A percentile compares a stretch with the other conserved stretches of the same genome.
phyloP scores from a whole-genome alignment of 1,140 invertebrate species.

The Mactra quadrangularis region DNA sequence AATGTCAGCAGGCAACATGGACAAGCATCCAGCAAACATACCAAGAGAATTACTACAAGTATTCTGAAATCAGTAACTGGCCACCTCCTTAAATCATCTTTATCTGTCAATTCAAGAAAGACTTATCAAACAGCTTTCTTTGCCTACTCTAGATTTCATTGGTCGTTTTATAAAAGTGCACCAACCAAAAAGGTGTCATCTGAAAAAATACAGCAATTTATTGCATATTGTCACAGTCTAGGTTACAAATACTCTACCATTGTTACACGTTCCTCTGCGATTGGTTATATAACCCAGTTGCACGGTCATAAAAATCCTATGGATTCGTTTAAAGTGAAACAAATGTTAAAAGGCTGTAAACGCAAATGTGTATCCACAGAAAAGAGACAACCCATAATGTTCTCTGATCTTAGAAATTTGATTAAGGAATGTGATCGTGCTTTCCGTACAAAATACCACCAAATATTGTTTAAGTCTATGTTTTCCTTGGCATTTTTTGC shows the following conservation, averaged over 20 bases:
- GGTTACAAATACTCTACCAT: neutral
- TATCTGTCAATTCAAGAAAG: neutral
- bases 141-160: neutral
- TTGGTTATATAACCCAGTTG: too few species aligned
- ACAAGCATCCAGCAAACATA: neutral
- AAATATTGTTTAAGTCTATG: too few species aligned
- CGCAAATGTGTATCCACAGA: too few species aligned
- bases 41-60: neutral
- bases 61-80: neutral
- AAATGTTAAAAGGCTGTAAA: too few species aligned
- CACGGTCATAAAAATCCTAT: too few species aligned
- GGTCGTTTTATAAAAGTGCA: neutral
- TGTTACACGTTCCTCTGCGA: neutral
- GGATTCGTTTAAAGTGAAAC: too few species aligned
- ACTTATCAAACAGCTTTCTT: neutral
- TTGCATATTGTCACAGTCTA: neutral
- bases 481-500: too few species aligned
- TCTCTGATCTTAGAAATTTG: too few species aligned
- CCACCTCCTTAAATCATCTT: neutral
- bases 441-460: too few species aligned
- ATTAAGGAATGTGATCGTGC: too few species aligned
- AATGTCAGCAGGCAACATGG: constrained; percentile 8
- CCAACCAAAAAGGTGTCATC: neutral
- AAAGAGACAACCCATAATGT: too few species aligned
- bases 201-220: neutral